These are phyloP conservation scores for Rhopalosiphum maidis DNA, from an alignment of 1,140 invertebrate genomes.

Conservation along the genomic window DNA sequence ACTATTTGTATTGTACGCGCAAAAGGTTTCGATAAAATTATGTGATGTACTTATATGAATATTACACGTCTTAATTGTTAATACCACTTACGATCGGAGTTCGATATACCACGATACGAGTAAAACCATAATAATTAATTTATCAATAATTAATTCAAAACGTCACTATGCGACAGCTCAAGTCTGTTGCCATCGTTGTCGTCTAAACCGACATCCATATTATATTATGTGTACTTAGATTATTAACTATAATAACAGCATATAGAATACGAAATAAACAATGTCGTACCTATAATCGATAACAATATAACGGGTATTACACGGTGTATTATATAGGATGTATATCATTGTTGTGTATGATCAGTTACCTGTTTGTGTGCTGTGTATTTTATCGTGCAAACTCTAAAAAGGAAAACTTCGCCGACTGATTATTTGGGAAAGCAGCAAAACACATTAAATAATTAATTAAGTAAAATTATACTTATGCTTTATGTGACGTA, in stretches of 20 bases:
- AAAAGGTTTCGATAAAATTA: background rate
- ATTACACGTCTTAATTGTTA: background rate
- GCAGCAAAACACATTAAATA: background rate
- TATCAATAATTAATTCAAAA: slow-evolving; percentile 1
- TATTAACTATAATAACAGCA: background rate
- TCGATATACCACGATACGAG: background rate
- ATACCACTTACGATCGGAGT: background rate
- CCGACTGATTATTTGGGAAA: background rate
- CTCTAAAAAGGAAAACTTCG: background rate
- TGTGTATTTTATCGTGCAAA: background rate
- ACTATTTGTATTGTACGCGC: background rate
- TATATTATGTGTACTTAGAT: background rate
- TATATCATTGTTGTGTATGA: background rate
- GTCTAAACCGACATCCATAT: background rate
- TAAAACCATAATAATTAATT: background rate
- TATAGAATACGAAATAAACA: background rate
- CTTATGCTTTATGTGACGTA: background rate
- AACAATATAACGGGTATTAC: background rate
- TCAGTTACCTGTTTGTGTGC: background rate
- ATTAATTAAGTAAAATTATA: background rate
- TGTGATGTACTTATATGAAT: background rate
- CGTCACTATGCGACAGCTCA: background rate
- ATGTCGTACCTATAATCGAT: background rate
- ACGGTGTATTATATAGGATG: background rate
- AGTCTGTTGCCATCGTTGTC: background rate